phyloP scores from a whole-genome alignment of 2,888 invertebrate species.

The Holacanthella duospinosa region DNA sequence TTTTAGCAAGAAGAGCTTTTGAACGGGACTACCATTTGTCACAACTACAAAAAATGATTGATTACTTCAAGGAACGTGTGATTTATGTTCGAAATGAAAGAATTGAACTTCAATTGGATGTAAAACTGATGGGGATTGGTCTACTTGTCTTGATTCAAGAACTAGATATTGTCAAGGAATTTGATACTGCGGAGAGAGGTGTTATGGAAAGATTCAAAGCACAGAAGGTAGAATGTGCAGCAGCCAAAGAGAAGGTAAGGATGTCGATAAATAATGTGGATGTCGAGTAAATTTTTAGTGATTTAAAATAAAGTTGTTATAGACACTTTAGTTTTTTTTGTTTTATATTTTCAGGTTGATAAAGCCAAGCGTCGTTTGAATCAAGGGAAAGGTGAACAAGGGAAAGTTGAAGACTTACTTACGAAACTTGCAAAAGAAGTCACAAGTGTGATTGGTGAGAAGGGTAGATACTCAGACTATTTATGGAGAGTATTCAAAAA shows the following conservation, averaged over 20 bases:
- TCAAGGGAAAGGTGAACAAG: constrained; percentile 44
- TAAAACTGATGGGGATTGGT: constrained; percentile 47
- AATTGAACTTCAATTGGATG: constrained; percentile 50
- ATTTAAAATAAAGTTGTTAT: no score
- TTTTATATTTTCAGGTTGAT: constrained; percentile 22
- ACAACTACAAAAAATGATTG: constrained; percentile 51
- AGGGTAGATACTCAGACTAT: constrained; percentile 68
- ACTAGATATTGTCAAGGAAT: constrained; percentile 59
- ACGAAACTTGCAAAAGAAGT: constrained; percentile 51
- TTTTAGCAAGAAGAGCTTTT: constrained; percentile 35
- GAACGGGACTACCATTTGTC: constrained; percentile 54
- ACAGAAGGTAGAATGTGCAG: constrained; percentile 26
- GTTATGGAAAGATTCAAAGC: constrained; percentile 48
- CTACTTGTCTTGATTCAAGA: constrained; percentile 61
- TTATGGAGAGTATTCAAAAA: constrained; percentile 70
- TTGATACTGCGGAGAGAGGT: constrained; percentile 57
- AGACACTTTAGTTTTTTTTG: no score
- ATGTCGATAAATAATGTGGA: neutral
- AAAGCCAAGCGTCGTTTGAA: constrained; percentile 46
- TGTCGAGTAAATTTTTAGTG: neutral
- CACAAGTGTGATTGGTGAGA: constrained; percentile 48
- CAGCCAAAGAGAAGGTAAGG: constrained; percentile 21
- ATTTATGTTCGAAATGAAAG: constrained; percentile 49
- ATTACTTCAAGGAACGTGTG: constrained; percentile 56
- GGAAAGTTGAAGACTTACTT: constrained; percentile 44